phyloP scores from a whole-genome alignment of 2,113 vertebrate genomes.

The Shinisaurus crocodilurus region DNA sequence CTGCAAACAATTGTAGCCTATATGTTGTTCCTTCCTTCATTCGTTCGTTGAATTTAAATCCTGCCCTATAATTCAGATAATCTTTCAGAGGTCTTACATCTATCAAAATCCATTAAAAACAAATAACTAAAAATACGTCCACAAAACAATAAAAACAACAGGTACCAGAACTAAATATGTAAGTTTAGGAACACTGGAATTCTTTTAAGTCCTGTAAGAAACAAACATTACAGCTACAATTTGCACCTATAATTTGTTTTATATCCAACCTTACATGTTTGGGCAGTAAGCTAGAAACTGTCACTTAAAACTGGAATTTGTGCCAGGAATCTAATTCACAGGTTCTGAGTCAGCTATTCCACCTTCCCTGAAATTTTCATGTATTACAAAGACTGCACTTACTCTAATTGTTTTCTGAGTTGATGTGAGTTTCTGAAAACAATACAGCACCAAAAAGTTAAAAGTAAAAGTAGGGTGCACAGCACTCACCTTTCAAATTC shows the following conservation, averaged over 20 bases:
- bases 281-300: constrained; percentile 78
- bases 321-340: constrained; percentile 81
- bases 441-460: constrained; percentile 2
- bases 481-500: constrained; percentile 74
- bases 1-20: no score
- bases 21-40: background rate
- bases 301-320: constrained; percentile 68
- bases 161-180: background rate
- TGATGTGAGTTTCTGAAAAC: constrained; percentile 41
- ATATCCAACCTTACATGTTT: constrained; percentile 72
- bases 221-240: constrained; percentile 71
- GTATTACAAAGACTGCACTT: constrained; percentile 66
- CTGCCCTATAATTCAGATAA: background rate
- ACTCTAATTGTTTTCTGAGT: constrained; percentile 65
- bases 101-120: background rate
- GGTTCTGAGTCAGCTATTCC: constrained; percentile 77
- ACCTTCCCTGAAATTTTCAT: constrained; percentile 63
- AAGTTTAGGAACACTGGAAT: constrained; percentile 50
- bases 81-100: background rate
- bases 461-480: background rate
- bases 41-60: background rate
- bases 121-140: background rate
- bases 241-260: constrained; percentile 76
- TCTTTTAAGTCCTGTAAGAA: constrained; percentile 68
- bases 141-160: background rate